Percentiles rank a stretch among this genome's conserved stretches.
Evolutionary conservation across 2,113 vertebrate genomes (phyloP).

Genomic region (Thymallus thymallus): DNA sequence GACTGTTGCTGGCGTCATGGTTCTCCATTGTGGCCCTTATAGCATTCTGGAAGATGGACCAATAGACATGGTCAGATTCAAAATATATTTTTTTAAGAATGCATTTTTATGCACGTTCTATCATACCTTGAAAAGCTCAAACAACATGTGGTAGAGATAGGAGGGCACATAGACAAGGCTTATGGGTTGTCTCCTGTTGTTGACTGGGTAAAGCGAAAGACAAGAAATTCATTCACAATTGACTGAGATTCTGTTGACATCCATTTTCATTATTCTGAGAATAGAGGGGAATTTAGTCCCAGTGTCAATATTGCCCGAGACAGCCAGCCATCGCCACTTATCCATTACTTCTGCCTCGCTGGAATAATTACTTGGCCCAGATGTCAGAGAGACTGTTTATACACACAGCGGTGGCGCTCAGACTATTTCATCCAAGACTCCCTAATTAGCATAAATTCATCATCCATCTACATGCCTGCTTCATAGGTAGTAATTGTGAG

Average conservation of each 20-base stretch:
- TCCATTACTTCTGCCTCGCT: constrained; percentile 25
- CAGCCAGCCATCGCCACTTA: constrained; percentile 20
- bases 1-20: constrained; percentile 74
- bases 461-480: neutral
- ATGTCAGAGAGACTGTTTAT: constrained; percentile 20
- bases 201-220: constrained; percentile 60
- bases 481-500: neutral
- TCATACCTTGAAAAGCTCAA: constrained; percentile 93
- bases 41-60: constrained; percentile 77
- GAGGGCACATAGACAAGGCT: constrained; percentile 92
- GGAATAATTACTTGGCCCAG: constrained; percentile 41
- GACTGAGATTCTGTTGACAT: constrained; percentile 8
- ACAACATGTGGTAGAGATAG: constrained; percentile 95
- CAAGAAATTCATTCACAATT: neutral
- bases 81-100: neutral
- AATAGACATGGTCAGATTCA: neutral
- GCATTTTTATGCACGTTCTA: neutral
- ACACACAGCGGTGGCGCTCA: neutral
- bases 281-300: constrained; percentile 9
- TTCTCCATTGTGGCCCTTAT: constrained; percentile 93
- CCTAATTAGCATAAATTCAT: neutral
- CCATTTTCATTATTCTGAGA: neutral
- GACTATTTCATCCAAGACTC: neutral
- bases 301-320: constrained; percentile 54
- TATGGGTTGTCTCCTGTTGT: constrained; percentile 71